Conservation (phyloP, 2,113 vertebrate species). For the Anhinga rufa region DNA sequence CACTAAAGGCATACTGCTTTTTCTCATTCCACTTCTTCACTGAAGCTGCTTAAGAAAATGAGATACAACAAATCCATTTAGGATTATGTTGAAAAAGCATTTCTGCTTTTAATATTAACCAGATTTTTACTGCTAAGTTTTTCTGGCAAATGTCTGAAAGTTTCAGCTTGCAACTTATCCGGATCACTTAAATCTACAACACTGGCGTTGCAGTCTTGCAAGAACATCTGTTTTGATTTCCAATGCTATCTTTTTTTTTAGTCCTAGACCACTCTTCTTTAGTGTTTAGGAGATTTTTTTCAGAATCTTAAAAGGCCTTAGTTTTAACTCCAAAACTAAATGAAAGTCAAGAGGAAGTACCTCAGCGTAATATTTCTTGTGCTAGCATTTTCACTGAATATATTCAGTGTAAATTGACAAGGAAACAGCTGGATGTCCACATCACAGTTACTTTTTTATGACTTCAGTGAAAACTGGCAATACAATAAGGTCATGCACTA, state of each 20-base stretch:
- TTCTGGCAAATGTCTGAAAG: constrained; percentile 40
- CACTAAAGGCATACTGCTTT: neutral
- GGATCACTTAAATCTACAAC: constrained; percentile 22
- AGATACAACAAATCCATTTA: constrained; percentile 50
- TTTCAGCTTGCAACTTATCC: constrained; percentile 35
- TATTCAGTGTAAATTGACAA: neutral
- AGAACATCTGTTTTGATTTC: constrained; percentile 49
- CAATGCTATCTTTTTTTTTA: neutral
- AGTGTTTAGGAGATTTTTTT: neutral
- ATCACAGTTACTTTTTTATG: neutral
- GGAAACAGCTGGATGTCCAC: neutral
- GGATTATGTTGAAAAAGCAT: constrained; percentile 30
- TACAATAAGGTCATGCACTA: fast-evolving
- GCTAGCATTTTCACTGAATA: neutral
- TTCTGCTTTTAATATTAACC: constrained; percentile 58
- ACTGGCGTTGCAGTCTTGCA: constrained; percentile 16
- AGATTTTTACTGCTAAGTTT: constrained; percentile 45
- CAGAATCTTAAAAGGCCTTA: neutral
- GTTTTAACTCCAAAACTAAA: neutral
- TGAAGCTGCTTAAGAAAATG: constrained; percentile 20
- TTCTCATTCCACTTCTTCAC: neutral
- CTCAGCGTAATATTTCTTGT: neutral
- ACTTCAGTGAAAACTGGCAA: neutral
- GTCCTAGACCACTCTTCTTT: neutral
- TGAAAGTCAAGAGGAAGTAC: neutral